Base-by-base conservation (phyloP, 2,888 invertebrate species). In the Urechis unicinctus region DNA sequence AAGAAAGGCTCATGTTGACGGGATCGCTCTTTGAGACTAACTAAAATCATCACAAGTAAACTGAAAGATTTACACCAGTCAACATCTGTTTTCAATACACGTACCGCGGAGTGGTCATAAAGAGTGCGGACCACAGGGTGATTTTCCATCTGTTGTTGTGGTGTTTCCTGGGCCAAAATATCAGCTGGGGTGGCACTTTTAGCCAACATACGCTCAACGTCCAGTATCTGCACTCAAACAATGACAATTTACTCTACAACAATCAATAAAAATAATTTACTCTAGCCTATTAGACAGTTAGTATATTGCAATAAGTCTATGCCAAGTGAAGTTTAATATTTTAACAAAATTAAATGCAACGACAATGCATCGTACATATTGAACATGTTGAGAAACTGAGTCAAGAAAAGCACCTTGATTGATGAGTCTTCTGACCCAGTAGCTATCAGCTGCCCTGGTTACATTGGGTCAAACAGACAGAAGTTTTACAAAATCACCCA, bases 401-500 rank as follows among this genome's bases (percentile, higher is more conserved):
- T n/a, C n/a, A n/a, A n/a, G n/a, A n/a, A n/a, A n/a, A n/a, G n/a
- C 68, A 86, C 87, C 82, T 98, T 98, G 56, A 98, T 98, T 62
- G 96, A 96, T 1, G 97, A 93, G 79, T 98, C 98, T 1, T 92
- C 93, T 65, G 96, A 96, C 17, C 97, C 98, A 0, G 97, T 98
- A 0, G 98, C 98, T 13, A 97, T 91, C 0, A 98, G 81, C 64
- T 94, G 91, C 0, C 97, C 81, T 79, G 60, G n/a, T n/a, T n/a
- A n/a, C n/a, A n/a, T n/a, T n/a, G n/a, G n/a, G n/a, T n/a, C n/a
- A n/a, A n/a, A n/a, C n/a, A n/a, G n/a, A n/a, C n/a, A n/a, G n/a
- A n/a, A n/a, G n/a, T n/a, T n/a, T n/a, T n/a, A n/a, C n/a, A n/a
- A n/a, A n/a, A n/a, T n/a, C n/a, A n/a, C n/a, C n/a, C n/a, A n/a